Conservation (phyloP, 1,140 invertebrate species). For the Hylyphantes graminicola region DNA sequence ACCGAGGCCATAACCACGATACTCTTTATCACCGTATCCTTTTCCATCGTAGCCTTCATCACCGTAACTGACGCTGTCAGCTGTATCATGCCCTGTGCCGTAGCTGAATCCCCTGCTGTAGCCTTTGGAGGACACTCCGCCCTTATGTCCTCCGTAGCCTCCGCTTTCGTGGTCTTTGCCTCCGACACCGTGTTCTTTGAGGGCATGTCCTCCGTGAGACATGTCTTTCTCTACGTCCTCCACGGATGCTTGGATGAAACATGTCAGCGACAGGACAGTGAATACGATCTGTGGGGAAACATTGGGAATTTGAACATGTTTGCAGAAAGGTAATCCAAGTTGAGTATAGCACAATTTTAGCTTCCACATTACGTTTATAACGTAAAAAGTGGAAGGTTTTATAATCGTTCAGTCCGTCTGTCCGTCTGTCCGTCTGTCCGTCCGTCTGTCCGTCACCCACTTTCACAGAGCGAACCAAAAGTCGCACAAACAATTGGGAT, state of each 20-base stretch:
- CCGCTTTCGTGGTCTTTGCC: constrained; percentile 1
- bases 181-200: neutral
- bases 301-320: neutral
- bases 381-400: too few relatives aligned
- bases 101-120: constrained; percentile 43
- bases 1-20: constrained; percentile 18
- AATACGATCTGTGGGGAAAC: neutral
- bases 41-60: constrained; percentile 34
- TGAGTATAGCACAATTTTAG: too few relatives aligned
- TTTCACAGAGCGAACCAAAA: too few relatives aligned
- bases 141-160: constrained; percentile 42
- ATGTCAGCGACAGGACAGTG: neutral
- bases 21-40: constrained; percentile 42
- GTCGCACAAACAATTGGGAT: too few relatives aligned
- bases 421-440: too few relatives aligned
- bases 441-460: too few relatives aligned
- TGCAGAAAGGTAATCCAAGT: too few relatives aligned
- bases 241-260: neutral
- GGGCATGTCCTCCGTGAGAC: constrained; percentile 14
- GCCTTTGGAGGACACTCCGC: constrained; percentile 2
- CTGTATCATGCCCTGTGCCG: constrained; percentile 29
- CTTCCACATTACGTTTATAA: too few relatives aligned
- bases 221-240: neutral
- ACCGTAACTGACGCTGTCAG: neutral
- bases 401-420: too few relatives aligned